These are phyloP conservation scores for Poeciliopsis prolifica DNA, from an alignment of 2,113 vertebrate species.

Conservation along the genomic window DNA sequence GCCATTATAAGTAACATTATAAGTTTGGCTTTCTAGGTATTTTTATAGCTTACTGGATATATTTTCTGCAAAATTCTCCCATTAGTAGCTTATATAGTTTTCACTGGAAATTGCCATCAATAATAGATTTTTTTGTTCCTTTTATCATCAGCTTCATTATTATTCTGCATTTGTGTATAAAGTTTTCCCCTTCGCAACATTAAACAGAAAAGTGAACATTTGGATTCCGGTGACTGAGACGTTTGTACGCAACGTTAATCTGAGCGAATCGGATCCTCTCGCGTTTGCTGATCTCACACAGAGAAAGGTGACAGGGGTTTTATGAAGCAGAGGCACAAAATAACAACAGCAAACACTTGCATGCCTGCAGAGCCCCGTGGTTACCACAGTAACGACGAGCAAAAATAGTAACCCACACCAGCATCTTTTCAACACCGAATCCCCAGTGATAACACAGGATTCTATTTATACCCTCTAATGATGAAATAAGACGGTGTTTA, in stretches of 20 bases:
- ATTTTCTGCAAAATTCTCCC: too few species aligned
- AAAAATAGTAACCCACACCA: constrained; percentile 79
- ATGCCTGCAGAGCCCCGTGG: constrained; percentile 70
- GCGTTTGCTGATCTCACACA: constrained; percentile 9
- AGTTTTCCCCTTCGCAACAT: too few species aligned
- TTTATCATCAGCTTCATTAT: too few species aligned
- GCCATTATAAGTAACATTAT: too few species aligned
- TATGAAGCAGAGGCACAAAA: constrained; percentile 63
- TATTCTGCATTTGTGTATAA: too few species aligned
- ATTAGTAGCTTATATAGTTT: too few species aligned
- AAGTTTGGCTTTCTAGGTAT: too few species aligned
- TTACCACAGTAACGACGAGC: constrained; percentile 82
- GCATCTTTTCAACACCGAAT: constrained; percentile 70
- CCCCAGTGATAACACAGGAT: constrained; percentile 59
- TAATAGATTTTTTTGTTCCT: too few species aligned
- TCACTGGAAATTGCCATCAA: too few species aligned
- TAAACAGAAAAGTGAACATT: too few species aligned
- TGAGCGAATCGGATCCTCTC: constrained; percentile 1
- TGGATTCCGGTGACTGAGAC: too few species aligned
- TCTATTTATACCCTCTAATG: constrained; percentile 72
- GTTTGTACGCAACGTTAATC: background rate
- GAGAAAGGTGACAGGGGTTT: constrained; percentile 19
- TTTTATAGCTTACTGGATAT: too few species aligned
- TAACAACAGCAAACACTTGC: constrained; percentile 62
- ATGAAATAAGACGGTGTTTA: constrained; percentile 35